Evolutionary conservation across 2,888 invertebrate genomes (phyloP).

Genomic region (Agrilus mali): DNA sequence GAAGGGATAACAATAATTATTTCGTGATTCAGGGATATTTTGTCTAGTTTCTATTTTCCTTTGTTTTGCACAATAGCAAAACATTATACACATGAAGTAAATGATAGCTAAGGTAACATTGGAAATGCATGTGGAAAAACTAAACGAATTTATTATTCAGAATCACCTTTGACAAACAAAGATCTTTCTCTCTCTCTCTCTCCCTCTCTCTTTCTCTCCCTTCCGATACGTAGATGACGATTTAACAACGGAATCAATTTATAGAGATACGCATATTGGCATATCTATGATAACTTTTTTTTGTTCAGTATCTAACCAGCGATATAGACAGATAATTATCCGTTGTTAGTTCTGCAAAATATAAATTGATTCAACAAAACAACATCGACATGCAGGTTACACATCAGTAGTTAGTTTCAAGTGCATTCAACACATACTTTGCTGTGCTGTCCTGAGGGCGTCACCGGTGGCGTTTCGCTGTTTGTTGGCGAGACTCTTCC

Average conservation of each 20-base stretch:
- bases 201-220: no score
- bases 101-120: conserved; percentile 36
- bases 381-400: conserved; percentile 17
- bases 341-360: conserved; percentile 3
- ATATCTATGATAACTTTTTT: conserved; percentile 2
- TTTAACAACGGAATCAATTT: conserved; percentile 1
- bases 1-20: no score
- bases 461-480: conserved; percentile 46
- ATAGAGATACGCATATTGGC: background rate
- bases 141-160: background rate
- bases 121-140: conserved; percentile 30
- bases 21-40: no score
- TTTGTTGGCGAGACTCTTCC: conserved; percentile 50
- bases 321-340: no score
- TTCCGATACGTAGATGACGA: no score
- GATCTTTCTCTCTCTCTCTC: no score
- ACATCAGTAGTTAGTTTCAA: conserved; percentile 26
- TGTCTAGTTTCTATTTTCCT: no score
- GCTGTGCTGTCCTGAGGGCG: conserved; percentile 48
- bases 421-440: conserved; percentile 52
- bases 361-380: conserved; percentile 25
- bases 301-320: background rate
- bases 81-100: no score
- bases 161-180: no score
- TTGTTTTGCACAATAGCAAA: no score